Base-by-base conservation (phyloP, 2,113 vertebrate genomes). In the Zosterops hypoxanthus region DNA sequence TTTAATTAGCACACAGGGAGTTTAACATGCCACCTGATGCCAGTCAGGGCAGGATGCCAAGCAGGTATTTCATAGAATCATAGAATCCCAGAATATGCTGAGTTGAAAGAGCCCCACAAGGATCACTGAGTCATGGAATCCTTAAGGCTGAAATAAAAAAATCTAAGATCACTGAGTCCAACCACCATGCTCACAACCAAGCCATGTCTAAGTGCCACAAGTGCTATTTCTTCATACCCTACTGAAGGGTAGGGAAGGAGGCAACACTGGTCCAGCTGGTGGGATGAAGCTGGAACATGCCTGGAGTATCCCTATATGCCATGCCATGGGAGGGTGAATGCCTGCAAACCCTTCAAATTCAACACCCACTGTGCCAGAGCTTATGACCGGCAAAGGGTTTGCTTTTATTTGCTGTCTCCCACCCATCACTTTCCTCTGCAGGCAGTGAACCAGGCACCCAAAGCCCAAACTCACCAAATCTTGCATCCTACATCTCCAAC, bases 1-100 rank as follows among this genome's bases (percentile, higher is more conserved):
- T 49, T 81, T 57, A 78, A 88, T 75, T n/a, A 70, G 55, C 0
- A 0, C 17, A 23, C 0, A 0, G 60, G 55, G 83, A 88, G 39
- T 20, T 79, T 59, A 31, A 34, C 25, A 2, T 2, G 8, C 46
- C 65, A 84, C 42, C 65, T 70, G 65, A 87, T 84, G 73, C 55
- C 85, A 72, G 41, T 9, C 18, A 34, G 34, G 39, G 75, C 14
- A 4, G 42, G 63, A 68, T 60, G 64, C 73, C 77, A 55, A 60
- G 5, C 36, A 77, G n/a, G 17, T 56, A 56, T 56, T 77, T 77
- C 17, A 55, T 0, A 69, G 31, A 79, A 46, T 26, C 26, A 63
- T 6, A 47, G 46, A 86, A 78, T 70, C n/a, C 23, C 47, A 78
- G 47, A 78, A 39, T 29, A 47, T n/a, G 41, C 47, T 39, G 20